Conservation (phyloP, 2,888 invertebrate genomes). For the Phalangium opilio region DNA sequence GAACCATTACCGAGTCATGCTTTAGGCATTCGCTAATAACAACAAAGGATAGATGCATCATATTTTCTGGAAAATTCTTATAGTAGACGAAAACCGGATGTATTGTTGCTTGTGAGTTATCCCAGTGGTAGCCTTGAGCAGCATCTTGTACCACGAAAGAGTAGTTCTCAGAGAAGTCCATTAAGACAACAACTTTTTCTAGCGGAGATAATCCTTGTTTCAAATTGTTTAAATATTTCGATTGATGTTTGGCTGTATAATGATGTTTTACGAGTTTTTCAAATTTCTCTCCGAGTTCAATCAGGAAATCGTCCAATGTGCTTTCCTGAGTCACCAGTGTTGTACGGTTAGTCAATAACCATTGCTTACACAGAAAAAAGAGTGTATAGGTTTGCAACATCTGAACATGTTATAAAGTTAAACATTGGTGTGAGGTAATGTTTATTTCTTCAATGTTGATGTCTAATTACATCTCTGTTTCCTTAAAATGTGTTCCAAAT, state of each 20-base stretch:
- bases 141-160: slow-evolving; percentile 20
- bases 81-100: slow-evolving; percentile 11
- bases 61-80: not conserved
- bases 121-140: slow-evolving; percentile 21
- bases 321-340: not conserved
- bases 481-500: too few relatives aligned
- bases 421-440: too few relatives aligned
- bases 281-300: too few relatives aligned
- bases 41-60: not conserved
- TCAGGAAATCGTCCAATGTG: not conserved
- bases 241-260: too few relatives aligned
- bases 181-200: slow-evolving; percentile 9
- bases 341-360: not conserved
- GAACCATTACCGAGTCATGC: slow-evolving; percentile 18
- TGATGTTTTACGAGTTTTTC: too few relatives aligned
- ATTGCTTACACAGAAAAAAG: not conserved
- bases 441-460: too few relatives aligned
- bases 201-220: not conserved
- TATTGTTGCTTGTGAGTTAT: slow-evolving; percentile 18
- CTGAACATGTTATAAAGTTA: too few relatives aligned
- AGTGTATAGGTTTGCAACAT: too few relatives aligned
- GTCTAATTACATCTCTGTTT: too few relatives aligned
- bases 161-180: slow-evolving; percentile 23
- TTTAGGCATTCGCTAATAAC: slow-evolving; percentile 14
- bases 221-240: too few relatives aligned